Conservation (phyloP, 2,888 invertebrate species). For the Synergus umbraculus region DNA sequence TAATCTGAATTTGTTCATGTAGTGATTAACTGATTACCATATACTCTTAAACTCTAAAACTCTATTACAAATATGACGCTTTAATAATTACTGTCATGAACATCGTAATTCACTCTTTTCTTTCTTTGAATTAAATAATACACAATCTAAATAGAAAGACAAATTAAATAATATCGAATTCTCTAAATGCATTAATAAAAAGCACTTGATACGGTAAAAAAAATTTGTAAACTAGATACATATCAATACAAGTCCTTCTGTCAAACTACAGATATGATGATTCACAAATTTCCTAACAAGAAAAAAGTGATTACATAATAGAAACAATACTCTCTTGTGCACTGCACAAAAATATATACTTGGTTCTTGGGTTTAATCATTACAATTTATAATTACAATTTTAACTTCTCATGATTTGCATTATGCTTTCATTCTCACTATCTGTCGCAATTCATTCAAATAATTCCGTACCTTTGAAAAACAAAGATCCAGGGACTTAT, state of each 20-base stretch:
- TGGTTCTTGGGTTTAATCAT: conserved; percentile 8
- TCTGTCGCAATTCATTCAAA: conserved; percentile 8
- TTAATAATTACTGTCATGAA: conserved; percentile 36
- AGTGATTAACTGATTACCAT: too few relatives aligned
- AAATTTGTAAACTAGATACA: conserved; percentile 27
- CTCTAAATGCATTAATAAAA: conserved; percentile 20
- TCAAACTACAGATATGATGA: background rate
- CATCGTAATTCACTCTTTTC: conserved; percentile 14
- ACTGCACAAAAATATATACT: conserved; percentile 15
- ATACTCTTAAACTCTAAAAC: conserved; percentile 1
- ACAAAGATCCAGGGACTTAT: conserved; percentile 55
- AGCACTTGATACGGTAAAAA: conserved; percentile 1
- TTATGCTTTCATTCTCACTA: background rate
- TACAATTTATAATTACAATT: conserved; percentile 10
- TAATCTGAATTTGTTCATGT: too few relatives aligned
- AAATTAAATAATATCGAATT: conserved; percentile 14
- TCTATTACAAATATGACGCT: conserved; percentile 31
- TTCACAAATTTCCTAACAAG: background rate
- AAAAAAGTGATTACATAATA: background rate
- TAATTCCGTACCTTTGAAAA: conserved; percentile 1
- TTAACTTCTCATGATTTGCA: background rate
- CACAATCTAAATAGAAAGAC: conserved; percentile 4
- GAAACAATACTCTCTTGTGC: conserved; percentile 20
- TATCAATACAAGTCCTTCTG: background rate
- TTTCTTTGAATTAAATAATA: conserved; percentile 16